Evolutionary conservation across 2,888 invertebrate species (phyloP).

Genomic region (Amphipoea oculea): DNA sequence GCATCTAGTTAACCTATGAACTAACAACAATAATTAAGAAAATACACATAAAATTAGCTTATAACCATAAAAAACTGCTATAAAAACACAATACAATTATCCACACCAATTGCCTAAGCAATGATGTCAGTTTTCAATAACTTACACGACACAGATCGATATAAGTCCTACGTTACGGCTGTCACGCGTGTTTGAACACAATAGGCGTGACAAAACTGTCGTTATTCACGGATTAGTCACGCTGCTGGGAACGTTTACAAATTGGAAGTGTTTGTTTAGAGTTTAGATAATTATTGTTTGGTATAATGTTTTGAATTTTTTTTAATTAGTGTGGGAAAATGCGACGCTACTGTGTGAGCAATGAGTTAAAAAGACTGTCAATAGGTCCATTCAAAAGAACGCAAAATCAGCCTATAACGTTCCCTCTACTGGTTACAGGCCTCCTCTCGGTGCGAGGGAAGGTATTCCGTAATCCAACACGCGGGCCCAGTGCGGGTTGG

Average conservation of each 20-base stretch:
- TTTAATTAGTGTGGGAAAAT: slow-evolving; percentile 41
- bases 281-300: slow-evolving; percentile 34
- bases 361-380: not conserved
- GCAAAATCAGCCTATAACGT: no score
- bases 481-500: no score
- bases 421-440: no score
- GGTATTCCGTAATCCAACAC: no score
- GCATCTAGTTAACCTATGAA: not conserved
- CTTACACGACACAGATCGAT: not conserved
- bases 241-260: slow-evolving; percentile 30
- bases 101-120: slow-evolving; percentile 11
- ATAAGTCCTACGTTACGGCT: slow-evolving; percentile 20
- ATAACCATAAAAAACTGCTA: not conserved
- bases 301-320: slow-evolving; percentile 9
- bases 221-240: slow-evolving; percentile 38
- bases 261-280: slow-evolving; percentile 42
- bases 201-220: slow-evolving; percentile 48
- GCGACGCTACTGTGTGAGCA: slow-evolving; percentile 2
- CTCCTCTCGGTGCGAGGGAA: no score
- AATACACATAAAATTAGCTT: not conserved
- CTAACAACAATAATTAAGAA: not conserved
- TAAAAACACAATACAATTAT: slow-evolving; percentile 4
- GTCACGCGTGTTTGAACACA: slow-evolving; percentile 41
- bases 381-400: not conserved
- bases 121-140: slow-evolving; percentile 30